Evolutionary conservation across 1,140 invertebrate species (phyloP), one percentile per base, ranked within the genome.

Genomic region (Oryzaephilus surinamensis): DNA sequence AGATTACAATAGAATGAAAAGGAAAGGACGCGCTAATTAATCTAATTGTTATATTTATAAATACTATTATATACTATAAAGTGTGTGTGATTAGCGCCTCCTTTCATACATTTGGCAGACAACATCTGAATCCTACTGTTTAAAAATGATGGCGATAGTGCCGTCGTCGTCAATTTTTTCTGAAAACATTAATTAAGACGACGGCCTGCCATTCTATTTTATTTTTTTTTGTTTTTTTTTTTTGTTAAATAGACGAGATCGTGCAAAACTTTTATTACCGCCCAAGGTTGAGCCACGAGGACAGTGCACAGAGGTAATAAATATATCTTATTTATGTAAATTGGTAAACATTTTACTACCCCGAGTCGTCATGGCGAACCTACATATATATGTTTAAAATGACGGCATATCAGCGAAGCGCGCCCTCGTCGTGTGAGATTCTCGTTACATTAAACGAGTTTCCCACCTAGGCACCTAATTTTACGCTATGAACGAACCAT

Each of bases 401-500:
- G 50, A 52, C 52, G 23, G 41, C 42, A 32, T 37, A 19, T 15
- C n/a, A 30, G 13, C 34, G 29, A 11, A 32, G 40, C 39, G 26
- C 39, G 41, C 40, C 43, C 45, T 44, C 41, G 37, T 44, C 34
- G 44, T 46, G 47, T 43, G 40, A 39, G 43, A 24, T 38, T 17
- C 27, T 28, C 29, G 33, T 32, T 20, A 23, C 21, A 34, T 10
- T 20, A 26, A 23, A 6, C 11, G 32, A 16, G 38, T 21, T 44
- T 21, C 56, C 38, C 54, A 58, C 40, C 47, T 58, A 58, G 56
- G 56, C 56, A 58, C 56, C 56, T 58, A 58, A 56, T 53, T 54
- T 42, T 46, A 52, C 49, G 45, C 49, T 54, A 55, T 53, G 51
- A 43, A 41, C 44, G 52, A 51, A 46, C 44, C 39, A 20, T 47